Conservation (phyloP, 2,113 vertebrate genomes). For the Microcebus ravelobensis region DNA sequence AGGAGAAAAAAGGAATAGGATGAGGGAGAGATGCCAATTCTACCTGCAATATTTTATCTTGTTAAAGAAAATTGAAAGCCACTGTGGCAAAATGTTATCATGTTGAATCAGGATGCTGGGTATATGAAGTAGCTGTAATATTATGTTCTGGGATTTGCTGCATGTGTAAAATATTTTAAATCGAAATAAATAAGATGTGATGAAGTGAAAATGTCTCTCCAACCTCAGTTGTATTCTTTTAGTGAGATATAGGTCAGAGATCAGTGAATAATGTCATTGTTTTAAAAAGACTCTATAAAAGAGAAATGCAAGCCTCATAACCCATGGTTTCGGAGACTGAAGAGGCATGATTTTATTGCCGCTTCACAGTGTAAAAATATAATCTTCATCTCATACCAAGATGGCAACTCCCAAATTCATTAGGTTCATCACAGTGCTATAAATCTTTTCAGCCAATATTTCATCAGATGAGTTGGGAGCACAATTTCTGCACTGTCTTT, state of each 20-base stretch:
- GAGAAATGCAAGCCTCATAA: not conserved
- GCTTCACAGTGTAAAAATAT: not conserved
- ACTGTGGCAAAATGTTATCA: not conserved
- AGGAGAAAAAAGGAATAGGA: not conserved
- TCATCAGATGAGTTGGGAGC: not conserved
- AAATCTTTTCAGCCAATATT: not conserved
- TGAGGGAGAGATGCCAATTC: not conserved
- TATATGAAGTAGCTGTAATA: not conserved
- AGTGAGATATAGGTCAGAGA: not conserved
- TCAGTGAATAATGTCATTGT: not conserved
- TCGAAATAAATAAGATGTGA: constrained; percentile 22
- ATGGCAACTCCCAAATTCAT: not conserved
- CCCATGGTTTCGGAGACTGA: not conserved
- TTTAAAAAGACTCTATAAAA: constrained; percentile 9
- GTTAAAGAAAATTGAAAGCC: not conserved
- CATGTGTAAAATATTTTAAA: constrained; percentile 16
- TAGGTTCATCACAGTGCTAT: not conserved
- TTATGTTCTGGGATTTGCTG: not conserved
- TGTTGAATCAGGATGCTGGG: not conserved
- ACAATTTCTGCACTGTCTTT: not conserved
- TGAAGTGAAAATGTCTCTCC: not conserved
- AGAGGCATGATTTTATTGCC: not conserved
- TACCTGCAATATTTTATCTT: not conserved
- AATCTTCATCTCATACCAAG: not conserved
- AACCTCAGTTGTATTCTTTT: not conserved